These are phyloP conservation scores for Cataglyphis hispanica DNA, from an alignment of 1,140 invertebrate species.

Conservation along the genomic window DNA sequence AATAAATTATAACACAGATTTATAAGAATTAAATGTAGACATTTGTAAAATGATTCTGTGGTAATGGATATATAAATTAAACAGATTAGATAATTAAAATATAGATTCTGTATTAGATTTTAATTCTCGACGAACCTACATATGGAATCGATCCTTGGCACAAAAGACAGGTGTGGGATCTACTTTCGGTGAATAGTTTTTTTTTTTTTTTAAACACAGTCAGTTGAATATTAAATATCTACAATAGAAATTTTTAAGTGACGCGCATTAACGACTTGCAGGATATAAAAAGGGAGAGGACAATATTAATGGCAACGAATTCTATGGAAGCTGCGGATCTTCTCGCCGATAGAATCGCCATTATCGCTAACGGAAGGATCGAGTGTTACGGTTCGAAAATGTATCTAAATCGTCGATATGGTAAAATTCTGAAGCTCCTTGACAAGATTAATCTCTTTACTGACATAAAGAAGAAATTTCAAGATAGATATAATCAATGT, in stretches of 20 bases:
- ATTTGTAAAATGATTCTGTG: background rate
- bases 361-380: conserved; percentile 89
- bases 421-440: conserved; percentile 30
- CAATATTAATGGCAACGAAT: conserved; percentile 72
- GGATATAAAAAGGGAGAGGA: conserved; percentile 65
- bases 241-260: background rate
- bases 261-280: conserved; percentile 66
- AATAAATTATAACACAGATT: background rate
- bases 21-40: background rate
- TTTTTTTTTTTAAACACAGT: background rate
- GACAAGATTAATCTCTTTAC: background rate
- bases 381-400: conserved; percentile 88
- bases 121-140: conserved; percentile 90
- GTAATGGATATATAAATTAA: background rate
- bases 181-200: conserved; percentile 79
- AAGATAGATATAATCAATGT: background rate
- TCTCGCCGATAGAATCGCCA: conserved; percentile 88
- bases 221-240: background rate
- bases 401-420: conserved; percentile 86
- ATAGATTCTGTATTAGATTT: conserved; percentile 66
- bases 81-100: background rate
- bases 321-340: conserved; percentile 89
- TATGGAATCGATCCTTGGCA: conserved; percentile 88
- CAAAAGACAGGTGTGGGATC: conserved; percentile 86
- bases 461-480: background rate